These are phyloP conservation scores for Cephalopterus ornatus DNA, from an alignment of 2,113 vertebrate genomes.

Conservation along the genomic window DNA sequence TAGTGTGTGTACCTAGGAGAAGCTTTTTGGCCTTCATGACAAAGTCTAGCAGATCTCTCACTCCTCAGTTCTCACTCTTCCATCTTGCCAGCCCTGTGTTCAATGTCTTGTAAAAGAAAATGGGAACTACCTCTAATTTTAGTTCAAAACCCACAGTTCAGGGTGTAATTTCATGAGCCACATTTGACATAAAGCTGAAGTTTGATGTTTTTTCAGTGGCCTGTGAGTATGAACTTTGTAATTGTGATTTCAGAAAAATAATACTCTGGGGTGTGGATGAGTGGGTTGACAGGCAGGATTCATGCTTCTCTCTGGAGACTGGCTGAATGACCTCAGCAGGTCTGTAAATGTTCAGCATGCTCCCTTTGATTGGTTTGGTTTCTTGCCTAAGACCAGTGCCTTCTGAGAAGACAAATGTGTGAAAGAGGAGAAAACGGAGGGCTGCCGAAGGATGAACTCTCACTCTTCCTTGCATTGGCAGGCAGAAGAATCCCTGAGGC, in stretches of 20 bases:
- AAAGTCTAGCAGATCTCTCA: not conserved
- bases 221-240: not conserved
- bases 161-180: not conserved
- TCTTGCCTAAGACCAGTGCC: not conserved
- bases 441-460: not conserved
- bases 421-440: not conserved
- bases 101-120: not conserved
- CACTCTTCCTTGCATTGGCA: conserved; percentile 41
- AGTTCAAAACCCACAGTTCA: not conserved
- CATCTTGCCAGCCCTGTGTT: not conserved
- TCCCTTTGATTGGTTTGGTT: not conserved
- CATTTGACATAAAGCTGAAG: not conserved
- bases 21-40: not conserved
- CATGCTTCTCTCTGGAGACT: not conserved
- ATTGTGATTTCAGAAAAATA: not conserved
- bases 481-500: conserved; percentile 83
- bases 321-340: not conserved
- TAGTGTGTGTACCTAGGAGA: not conserved
- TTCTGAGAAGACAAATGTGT: not conserved
- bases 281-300: fast-evolving
- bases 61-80: not conserved
- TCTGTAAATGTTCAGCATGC: not conserved
- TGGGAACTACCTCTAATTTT: not conserved
- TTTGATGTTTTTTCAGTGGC: not conserved
- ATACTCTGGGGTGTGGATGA: not conserved